These are phyloP conservation scores for Hippolais icterina DNA, from an alignment of 2,113 vertebrate species.

Conservation along the genomic window DNA sequence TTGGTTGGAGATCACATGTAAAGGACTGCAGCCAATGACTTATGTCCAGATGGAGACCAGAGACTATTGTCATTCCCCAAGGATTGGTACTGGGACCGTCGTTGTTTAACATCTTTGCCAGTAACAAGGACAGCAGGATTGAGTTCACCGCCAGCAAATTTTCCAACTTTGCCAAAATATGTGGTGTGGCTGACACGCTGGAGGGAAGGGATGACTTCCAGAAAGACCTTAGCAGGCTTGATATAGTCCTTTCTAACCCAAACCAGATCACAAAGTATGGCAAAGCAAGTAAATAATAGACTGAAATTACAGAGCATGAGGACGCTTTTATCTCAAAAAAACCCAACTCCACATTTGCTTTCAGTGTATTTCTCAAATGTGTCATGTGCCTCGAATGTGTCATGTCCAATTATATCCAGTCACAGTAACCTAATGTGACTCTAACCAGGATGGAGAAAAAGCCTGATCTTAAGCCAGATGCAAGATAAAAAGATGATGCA, in stretches of 20 bases:
- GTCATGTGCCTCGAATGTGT: background rate
- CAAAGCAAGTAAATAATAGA: background rate
- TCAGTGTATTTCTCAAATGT: background rate
- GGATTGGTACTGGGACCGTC: fast-evolving
- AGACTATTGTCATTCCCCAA: background rate
- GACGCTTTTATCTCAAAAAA: background rate
- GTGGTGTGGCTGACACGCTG: fast-evolving
- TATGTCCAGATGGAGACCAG: background rate
- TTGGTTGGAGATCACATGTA: background rate
- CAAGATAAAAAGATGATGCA: background rate
- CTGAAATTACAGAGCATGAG: background rate
- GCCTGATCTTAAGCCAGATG: background rate
- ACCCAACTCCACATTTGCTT: background rate
- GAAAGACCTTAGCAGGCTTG: background rate
- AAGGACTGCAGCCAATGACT: background rate
- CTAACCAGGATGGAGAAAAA: background rate
- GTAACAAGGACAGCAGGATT: background rate
- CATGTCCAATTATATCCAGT: background rate
- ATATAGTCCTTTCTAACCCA: background rate
- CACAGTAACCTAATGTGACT: background rate
- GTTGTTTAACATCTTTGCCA: background rate
- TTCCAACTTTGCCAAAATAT: background rate
- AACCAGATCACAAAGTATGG: background rate
- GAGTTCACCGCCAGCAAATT: background rate
- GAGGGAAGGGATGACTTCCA: background rate